Percentiles rank a stretch among this genome's conserved stretches.
Evolutionary conservation across 2,797 vertebrate genomes (phyloP).

Genomic region (Pseudomugil gertrudae): DNA sequence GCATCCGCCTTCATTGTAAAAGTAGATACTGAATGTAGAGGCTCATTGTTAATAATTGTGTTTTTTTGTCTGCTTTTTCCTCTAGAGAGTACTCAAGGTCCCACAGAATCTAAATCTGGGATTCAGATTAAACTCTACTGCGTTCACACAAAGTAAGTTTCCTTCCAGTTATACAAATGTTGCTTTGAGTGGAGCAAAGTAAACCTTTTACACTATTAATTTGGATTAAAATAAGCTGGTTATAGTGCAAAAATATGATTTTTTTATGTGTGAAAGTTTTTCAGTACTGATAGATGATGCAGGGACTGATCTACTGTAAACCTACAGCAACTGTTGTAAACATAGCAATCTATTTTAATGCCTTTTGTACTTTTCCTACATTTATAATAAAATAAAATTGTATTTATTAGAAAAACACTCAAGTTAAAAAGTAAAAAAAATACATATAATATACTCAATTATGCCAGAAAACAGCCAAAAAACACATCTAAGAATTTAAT

Average conservation of each 20-base stretch:
- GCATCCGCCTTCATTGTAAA: not conserved
- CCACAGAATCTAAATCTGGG: conserved; percentile 89
- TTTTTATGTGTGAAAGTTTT: not conserved
- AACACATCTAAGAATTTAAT: too few species aligned
- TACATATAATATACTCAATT: too few species aligned
- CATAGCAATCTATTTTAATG: too few species aligned
- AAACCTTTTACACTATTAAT: not conserved
- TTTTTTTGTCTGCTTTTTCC: conserved; percentile 29
- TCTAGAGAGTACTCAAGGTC: conserved; percentile 90
- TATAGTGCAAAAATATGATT: not conserved
- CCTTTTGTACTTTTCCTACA: too few species aligned
- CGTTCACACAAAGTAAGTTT: conserved; percentile 97
- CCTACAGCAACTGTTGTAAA: not conserved
- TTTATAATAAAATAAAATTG: too few species aligned
- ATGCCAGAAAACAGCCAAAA: too few species aligned
- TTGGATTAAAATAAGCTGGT: not conserved
- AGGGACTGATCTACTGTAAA: too few species aligned
- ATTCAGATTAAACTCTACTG: conserved; percentile 98
- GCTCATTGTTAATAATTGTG: too few species aligned
- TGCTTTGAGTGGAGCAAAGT: not conserved
- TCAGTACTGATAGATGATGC: not conserved
- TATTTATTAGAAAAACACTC: too few species aligned
- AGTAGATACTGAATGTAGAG: too few species aligned
- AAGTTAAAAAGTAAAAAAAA: too few species aligned
- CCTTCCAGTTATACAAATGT: not conserved